Evolutionary conservation across 2,797 vertebrate genomes (phyloP), one percentile per base, ranked within the genome.

Genomic region (Acrossocheilus fasciatus): DNA sequence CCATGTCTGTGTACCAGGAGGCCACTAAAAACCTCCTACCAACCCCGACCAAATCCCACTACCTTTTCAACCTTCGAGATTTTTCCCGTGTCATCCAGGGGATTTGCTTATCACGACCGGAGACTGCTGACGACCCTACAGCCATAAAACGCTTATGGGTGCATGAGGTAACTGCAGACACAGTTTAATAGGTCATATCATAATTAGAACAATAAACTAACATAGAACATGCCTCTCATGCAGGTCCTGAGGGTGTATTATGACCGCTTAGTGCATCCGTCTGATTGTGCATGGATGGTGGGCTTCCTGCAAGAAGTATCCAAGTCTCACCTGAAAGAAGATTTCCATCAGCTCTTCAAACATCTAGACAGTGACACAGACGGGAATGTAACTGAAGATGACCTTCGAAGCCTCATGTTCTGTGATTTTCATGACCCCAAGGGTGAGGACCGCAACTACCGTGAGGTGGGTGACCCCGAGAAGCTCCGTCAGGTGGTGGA

Each of bases 31-130:
- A 96, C 90, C 94, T 98, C 47, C 93, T 98, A 73, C 97, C 97
- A 12, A 98, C 97, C 0, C 97, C 98, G 1, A 86, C 97, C 64
- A 98, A 99, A 90, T 99, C 97, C 84, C 97, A 98, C 91, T 98
- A 98, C 88, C 91, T 98, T 89, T 99, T 98, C 94, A 98, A 98
- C 90, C 96, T 98, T 81, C 95, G 97, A 0, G 97, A 98, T 89
- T 96, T 98, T 90, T 97, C 97, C 50, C 95, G 96, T 11, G 98
- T 99, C 84, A 96, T 98, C 91, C 97, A 98, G 94, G 97, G 97
- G 6, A 93, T 98, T 90, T 98, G 97, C 84, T 91, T 98, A 80
- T 98, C 97, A 14, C 93, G 95, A 57, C 97, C 97, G 8, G 96
- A 97, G 92, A 96, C 96, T n/a, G 93, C 94, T 79, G 94, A 94